Base-by-base conservation (phyloP, 37 sponge, comb jelly and placozoan species). In the Amphimedon queenslandica region DNA sequence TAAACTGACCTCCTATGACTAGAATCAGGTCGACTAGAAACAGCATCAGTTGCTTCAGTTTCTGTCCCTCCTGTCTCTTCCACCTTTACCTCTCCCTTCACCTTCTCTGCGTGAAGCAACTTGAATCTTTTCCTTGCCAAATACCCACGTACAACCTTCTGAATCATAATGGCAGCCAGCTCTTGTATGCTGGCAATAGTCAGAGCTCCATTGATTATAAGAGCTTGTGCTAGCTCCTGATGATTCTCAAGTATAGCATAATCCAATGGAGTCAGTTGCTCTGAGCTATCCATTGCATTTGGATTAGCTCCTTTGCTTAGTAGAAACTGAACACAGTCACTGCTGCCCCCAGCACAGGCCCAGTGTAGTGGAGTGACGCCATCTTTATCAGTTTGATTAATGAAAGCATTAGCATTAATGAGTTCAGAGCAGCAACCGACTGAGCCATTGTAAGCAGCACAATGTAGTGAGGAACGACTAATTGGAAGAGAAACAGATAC, bases 291-390 rank as follows among this genome's bases (percentile, higher is more conserved):
- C 84, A 90, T 82, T 25, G 71, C 56, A 40, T 83, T 94, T 4
- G 83, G 81, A 67, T 84, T 65, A 34, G 92, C 92, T 33, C 91
- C 88, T 33, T 35, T 61, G 2, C 65, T 61, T 6, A 94, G 40
- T 4, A 94, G 85, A 0, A 78, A 55, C 37, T 77, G 72, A 0
- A 87, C 82, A 16, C 78, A 53, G 28, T 87, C 88, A 2, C 75
- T 21, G 65, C 75, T 64, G 27, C 94, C 94, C 37, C 35, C 57
- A 20, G 91, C 73, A 76, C 84, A 80, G 35, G 93, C 93, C 95
- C 95, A 94, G 76, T 94, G 95, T 31, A 94, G 79, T 11, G 92
- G 77, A 11, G 95, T 69, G 61, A 94, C 78, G 3, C 95, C 95
- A 36, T 94, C 92, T 20, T 57, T 30, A 58, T 94, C 95, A 42